phyloP scores from a whole-genome alignment of 2,113 vertebrate genomes.

The Ranitomeya imitator region DNA sequence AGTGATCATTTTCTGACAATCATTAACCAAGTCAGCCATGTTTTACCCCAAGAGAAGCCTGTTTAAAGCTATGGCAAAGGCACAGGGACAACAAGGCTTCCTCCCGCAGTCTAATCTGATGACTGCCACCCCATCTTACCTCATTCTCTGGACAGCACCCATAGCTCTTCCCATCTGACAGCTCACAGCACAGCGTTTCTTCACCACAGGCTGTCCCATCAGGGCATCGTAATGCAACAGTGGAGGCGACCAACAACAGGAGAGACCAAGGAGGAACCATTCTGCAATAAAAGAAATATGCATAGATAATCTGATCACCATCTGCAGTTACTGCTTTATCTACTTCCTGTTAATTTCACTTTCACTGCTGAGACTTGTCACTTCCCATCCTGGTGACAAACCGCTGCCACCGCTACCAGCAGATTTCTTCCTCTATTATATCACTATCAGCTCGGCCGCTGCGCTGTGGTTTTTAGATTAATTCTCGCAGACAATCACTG shows the following conservation, averaged over 20 bases:
- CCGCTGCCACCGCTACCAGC: background rate
- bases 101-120: background rate
- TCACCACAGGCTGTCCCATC: slow-evolving; percentile 27
- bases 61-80: too few relatives aligned
- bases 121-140: background rate
- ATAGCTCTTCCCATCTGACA: slow-evolving; percentile 5
- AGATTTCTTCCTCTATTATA: background rate
- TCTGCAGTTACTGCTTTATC: background rate
- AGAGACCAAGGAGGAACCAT: slow-evolving; percentile 30
- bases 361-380: background rate
- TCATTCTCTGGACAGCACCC: slow-evolving; percentile 31
- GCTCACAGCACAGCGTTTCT: slow-evolving; percentile 12
- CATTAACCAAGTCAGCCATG: too few relatives aligned
- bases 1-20: too few relatives aligned
- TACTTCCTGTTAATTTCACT: background rate
- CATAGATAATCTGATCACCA: too few relatives aligned
- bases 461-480: background rate
- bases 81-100: too few relatives aligned
- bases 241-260: slow-evolving; percentile 12
- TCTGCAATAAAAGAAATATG: background rate
- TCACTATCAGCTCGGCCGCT: background rate
- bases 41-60: too few relatives aligned
- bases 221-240: background rate
- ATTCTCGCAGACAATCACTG: too few relatives aligned
- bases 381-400: background rate